phyloP scores from a whole-genome alignment of 35 echinoderm and acorn worm genomes.

The Ophiothrix spiculata region DNA sequence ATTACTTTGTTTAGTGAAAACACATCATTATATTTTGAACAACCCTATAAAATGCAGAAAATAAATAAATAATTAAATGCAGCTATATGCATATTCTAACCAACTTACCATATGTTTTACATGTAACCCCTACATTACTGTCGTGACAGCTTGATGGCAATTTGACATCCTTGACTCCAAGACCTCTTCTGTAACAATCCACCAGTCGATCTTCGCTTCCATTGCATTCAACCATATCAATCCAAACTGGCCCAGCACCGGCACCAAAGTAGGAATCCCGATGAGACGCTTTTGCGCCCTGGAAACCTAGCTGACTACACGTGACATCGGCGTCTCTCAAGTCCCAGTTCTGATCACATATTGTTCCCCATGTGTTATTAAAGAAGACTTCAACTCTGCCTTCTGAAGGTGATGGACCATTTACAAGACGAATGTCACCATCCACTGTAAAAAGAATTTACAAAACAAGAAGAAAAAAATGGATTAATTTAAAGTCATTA shows the following conservation, averaged over 20 bases:
- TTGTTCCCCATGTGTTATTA: conserved; percentile 32
- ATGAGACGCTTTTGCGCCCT: neutral
- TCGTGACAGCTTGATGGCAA: too few relatives aligned
- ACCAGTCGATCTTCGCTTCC: neutral
- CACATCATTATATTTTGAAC: too few relatives aligned
- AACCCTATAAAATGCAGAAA: too few relatives aligned
- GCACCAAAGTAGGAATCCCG: neutral
- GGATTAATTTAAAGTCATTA: neutral
- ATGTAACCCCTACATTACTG: too few relatives aligned
- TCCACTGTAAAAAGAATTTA: neutral
- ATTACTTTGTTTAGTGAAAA: too few relatives aligned
- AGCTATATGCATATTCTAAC: too few relatives aligned
- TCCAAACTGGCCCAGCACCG: neutral
- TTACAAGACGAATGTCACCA: neutral
- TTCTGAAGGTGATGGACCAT: conserved; percentile 7
- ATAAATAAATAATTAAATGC: too few relatives aligned
- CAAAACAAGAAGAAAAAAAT: neutral
- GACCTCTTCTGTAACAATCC: neutral
- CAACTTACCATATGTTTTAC: too few relatives aligned
- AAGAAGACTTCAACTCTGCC: conserved; percentile 41
- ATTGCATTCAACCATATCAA: neutral
- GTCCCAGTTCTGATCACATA: conserved; percentile 44
- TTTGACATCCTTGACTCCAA: too few relatives aligned
- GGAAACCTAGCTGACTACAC: conserved; percentile 16
- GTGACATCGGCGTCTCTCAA: conserved; percentile 14